A percentile compares a stretch with the other conserved stretches of the same genome.
Conservation (phyloP, 2,797 vertebrate species). For the Cuculus canorus region DNA sequence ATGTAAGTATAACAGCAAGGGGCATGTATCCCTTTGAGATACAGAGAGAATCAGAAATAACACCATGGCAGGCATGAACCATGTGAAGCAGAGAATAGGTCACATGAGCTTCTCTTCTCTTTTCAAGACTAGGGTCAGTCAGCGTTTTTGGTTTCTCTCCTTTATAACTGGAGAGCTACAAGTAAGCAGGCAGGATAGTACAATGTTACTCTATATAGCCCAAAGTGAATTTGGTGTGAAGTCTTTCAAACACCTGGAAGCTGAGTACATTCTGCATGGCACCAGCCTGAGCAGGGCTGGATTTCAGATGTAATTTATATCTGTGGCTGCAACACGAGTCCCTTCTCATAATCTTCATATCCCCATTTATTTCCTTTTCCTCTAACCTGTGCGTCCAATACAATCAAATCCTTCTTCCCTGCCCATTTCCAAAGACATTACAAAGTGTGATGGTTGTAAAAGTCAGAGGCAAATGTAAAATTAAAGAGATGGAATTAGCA, state of each 20-base stretch:
- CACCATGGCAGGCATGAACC: neutral
- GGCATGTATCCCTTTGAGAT: fast-evolving
- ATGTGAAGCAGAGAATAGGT: neutral
- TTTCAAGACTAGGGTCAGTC: neutral
- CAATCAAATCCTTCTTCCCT: neutral
- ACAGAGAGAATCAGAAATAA: neutral
- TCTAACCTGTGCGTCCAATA: neutral
- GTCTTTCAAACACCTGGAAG: neutral
- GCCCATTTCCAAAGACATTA: fast-evolving
- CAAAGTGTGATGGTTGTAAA: neutral
- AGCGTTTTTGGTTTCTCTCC: neutral
- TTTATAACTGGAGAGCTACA: neutral
- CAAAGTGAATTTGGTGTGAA: neutral
- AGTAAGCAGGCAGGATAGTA: neutral
- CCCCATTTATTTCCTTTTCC: neutral
- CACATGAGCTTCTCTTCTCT: fast-evolving
- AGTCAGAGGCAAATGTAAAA: neutral
- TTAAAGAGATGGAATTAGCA: neutral
- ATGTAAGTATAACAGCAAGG: neutral
- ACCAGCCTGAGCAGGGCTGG: fast-evolving
- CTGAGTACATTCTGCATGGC: neutral
- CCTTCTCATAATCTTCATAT: neutral
- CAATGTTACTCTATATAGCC: neutral
- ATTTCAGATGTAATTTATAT: neutral
- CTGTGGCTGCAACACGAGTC: neutral